Percentiles rank a stretch among this genome's conserved stretches.
Conservation (phyloP, 2,888 invertebrate species). For the Cephus sareptanus region DNA sequence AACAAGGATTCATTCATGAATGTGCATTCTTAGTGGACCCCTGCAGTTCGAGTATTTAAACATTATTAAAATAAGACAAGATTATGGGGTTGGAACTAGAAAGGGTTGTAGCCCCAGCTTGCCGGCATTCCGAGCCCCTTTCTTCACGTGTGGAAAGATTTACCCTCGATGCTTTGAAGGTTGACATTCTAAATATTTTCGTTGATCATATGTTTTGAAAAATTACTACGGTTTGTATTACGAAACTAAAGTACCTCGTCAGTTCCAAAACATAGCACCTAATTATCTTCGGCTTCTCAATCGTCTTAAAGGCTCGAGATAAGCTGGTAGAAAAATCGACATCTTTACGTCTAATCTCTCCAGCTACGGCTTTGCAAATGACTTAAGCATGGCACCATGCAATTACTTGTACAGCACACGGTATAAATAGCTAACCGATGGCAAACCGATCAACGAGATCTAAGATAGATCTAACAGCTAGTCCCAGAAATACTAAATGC, state of each 20-base stretch:
- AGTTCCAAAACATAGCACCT: background rate
- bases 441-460: background rate
- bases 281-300: background rate
- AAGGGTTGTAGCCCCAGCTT: background rate
- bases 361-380: background rate
- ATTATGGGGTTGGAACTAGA: constrained; percentile 1
- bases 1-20: background rate
- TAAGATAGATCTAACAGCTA: background rate
- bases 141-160: background rate
- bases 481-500: background rate
- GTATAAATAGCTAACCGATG: background rate
- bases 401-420: background rate
- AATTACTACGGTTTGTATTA: background rate
- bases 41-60: constrained; percentile 16
- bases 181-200: background rate
- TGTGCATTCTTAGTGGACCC: constrained; percentile 1
- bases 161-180: background rate
- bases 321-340: background rate
- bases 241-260: background rate
- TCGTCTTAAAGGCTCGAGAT: background rate
- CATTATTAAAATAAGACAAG: constrained; percentile 24
- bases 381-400: background rate
- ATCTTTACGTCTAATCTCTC: background rate
- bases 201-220: background rate
- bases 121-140: background rate